Evolutionary conservation across 2,888 invertebrate species (phyloP).

Genomic region (Kryphioiulus occultus): DNA sequence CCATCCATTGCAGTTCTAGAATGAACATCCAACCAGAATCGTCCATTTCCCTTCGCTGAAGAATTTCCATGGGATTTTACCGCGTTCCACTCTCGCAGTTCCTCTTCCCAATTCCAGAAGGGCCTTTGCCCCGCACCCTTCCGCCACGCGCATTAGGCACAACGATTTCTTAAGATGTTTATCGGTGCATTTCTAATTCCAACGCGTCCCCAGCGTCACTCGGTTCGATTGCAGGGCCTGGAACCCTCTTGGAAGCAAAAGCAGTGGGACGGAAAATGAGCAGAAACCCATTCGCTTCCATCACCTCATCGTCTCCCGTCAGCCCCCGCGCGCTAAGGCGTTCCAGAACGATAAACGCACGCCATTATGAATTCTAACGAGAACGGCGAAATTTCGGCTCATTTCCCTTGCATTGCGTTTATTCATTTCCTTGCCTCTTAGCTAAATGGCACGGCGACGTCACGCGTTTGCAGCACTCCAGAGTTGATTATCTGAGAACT

Average conservation of each 20-base stretch:
- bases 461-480: too few relatives aligned
- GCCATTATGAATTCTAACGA: constrained; percentile 5
- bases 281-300: neutral
- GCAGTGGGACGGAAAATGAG: neutral
- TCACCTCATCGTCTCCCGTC: neutral
- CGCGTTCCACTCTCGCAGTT: neutral
- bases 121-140: neutral
- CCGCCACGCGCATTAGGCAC: neutral
- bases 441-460: neutral
- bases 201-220: neutral
- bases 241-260: neutral
- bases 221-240: neutral
- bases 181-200: constrained; percentile 16
- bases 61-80: too few relatives aligned
- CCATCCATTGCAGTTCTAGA: too few relatives aligned
- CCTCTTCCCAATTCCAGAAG: neutral
- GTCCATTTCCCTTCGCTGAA: too few relatives aligned
- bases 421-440: neutral
- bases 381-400: neutral
- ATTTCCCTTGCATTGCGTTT: neutral
- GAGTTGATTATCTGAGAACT: too few relatives aligned
- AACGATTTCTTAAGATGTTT: constrained; percentile 3
- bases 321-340: neutral
- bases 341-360: neutral
- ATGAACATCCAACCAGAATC: too few relatives aligned